Conservation (phyloP, 1,140 invertebrate species). For the Muscidifurax raptorellus region DNA sequence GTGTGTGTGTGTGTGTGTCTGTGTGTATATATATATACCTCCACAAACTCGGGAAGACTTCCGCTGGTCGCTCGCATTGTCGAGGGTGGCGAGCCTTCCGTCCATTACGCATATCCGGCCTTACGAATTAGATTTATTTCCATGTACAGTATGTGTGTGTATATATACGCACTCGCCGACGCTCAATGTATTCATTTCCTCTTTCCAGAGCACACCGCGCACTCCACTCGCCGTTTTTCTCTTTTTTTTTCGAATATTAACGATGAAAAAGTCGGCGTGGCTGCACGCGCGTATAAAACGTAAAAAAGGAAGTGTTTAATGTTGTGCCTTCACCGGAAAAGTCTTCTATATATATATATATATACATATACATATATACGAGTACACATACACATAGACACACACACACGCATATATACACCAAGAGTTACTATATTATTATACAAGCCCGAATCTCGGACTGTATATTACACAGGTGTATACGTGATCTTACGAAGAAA, state of each 20-base stretch:
- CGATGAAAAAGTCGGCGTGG: not conserved
- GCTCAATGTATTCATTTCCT: slow-evolving; percentile 46
- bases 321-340: slow-evolving; percentile 23
- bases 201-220: not conserved
- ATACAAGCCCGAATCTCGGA: too few species aligned
- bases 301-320: slow-evolving; percentile 45
- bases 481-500: too few species aligned
- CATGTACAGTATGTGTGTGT: slow-evolving; percentile 25
- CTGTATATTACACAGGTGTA: too few species aligned
- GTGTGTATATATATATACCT: not conserved
- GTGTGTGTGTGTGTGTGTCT: too few species aligned
- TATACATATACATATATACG: too few species aligned
- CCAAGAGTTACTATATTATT: too few species aligned
- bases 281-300: not conserved
- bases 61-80: slow-evolving; percentile 22
- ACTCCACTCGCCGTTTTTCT: not conserved
- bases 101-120: slow-evolving; percentile 52
- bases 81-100: slow-evolving; percentile 43
- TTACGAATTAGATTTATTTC: slow-evolving; percentile 53
- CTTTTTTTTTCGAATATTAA: slow-evolving; percentile 14
- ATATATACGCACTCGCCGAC: slow-evolving; percentile 13
- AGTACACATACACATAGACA: too few species aligned
- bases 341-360: too few species aligned
- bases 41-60: slow-evolving; percentile 29
- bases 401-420: too few species aligned